Evolutionary conservation across 2,797 vertebrate species (phyloP).

Genomic region (Hirundo rustica): DNA sequence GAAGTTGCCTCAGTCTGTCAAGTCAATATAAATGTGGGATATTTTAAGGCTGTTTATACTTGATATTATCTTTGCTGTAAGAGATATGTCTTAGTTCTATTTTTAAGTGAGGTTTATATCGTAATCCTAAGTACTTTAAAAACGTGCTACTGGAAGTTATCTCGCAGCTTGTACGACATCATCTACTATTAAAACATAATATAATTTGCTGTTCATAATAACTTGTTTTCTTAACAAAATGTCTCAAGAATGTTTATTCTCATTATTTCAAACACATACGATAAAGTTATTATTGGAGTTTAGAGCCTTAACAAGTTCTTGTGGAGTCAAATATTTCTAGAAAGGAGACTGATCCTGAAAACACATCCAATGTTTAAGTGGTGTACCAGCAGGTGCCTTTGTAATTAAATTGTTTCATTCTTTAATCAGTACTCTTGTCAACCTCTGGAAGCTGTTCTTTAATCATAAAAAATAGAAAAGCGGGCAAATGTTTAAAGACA

Average conservation of each 20-base stretch:
- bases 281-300: background rate
- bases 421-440: background rate
- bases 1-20: background rate
- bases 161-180: background rate
- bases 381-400: background rate
- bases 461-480: background rate
- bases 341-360: background rate
- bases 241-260: background rate
- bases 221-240: background rate
- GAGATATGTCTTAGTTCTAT: background rate
- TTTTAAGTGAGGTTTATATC: constrained; percentile 4
- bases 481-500: background rate
- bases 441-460: background rate
- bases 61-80: background rate
- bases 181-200: background rate
- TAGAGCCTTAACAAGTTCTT: background rate
- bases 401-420: background rate
- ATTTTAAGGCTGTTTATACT: constrained; percentile 1
- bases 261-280: background rate
- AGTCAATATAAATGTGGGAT: background rate
- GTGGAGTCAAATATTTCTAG: background rate
- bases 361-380: background rate
- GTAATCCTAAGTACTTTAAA: background rate
- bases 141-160: background rate
- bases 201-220: background rate